Evolutionary conservation across 2,888 invertebrate species (phyloP).

Genomic region (Nasonovia ribisnigri): DNA sequence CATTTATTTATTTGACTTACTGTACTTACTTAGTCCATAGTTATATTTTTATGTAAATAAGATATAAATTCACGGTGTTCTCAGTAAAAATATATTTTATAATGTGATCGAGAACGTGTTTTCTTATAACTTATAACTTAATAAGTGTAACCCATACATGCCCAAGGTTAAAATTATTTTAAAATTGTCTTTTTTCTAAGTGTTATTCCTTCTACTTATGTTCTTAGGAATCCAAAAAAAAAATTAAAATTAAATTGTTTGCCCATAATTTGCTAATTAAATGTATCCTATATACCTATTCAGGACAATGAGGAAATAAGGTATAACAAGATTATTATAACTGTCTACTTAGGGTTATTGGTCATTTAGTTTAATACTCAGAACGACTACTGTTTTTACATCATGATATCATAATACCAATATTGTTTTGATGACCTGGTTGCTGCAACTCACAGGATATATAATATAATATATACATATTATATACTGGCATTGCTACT

Average conservation of each 20-base stretch:
- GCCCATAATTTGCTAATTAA: too few species aligned
- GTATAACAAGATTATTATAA: too few species aligned
- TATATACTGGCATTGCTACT: not conserved
- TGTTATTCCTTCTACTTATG: too few species aligned
- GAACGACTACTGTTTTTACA: not conserved
- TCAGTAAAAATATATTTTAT: not conserved
- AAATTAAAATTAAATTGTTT: too few species aligned
- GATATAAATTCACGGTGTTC: not conserved
- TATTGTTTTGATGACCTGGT: not conserved
- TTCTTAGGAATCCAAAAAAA: too few species aligned
- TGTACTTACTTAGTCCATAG: not conserved
- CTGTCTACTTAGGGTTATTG: not conserved
- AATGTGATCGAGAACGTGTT: not conserved
- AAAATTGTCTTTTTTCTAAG: too few species aligned
- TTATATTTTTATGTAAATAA: not conserved
- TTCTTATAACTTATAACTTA: not conserved
- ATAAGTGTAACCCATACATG: not conserved
- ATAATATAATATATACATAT: too few species aligned
- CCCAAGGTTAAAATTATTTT: too few species aligned
- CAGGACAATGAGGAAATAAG: too few species aligned
- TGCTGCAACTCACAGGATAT: not conserved
- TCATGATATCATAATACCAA: not conserved
- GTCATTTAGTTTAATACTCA: not conserved
- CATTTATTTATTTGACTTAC: not conserved
- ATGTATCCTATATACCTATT: too few species aligned